Percentiles rank a stretch among this genome's conserved stretches.
phyloP scores from a whole-genome alignment of 1,140 invertebrate genomes.

The Adoxophyes honmai region DNA sequence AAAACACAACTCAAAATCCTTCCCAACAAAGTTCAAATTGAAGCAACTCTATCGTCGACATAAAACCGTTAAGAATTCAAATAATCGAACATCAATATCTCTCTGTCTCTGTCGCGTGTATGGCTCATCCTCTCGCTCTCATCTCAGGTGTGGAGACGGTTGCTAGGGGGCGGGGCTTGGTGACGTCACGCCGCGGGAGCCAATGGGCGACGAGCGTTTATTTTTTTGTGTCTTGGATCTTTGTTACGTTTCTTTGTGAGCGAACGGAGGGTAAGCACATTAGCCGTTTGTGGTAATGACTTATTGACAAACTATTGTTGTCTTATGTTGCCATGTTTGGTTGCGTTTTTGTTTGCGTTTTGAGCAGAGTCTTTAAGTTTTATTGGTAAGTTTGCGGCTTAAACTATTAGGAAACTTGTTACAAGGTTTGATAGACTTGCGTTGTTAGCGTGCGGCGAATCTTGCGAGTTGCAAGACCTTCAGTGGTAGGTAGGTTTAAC shows the following conservation, averaged over 20 bases:
- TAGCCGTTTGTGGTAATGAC: too few species aligned
- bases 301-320: too few species aligned
- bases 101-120: constrained; percentile 47
- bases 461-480: too few species aligned
- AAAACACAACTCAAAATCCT: constrained; percentile 4
- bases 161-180: constrained; percentile 59
- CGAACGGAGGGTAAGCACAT: too few species aligned
- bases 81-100: constrained; percentile 42
- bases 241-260: background rate
- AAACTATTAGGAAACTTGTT: too few species aligned
- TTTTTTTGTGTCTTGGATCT: constrained; percentile 25
- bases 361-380: too few species aligned
- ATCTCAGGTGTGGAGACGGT: constrained; percentile 65
- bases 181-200: constrained; percentile 56
- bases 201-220: constrained; percentile 40
- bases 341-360: too few species aligned
- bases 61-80: constrained; percentile 22
- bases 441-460: too few species aligned
- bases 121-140: constrained; percentile 43
- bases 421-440: too few species aligned
- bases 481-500: too few species aligned
- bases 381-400: too few species aligned
- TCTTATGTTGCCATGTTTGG: too few species aligned
- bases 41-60: constrained; percentile 6
- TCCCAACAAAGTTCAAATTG: constrained; percentile 7